Percentiles rank a stretch among this genome's conserved stretches.
Evolutionary conservation across 2,888 invertebrate species (phyloP).

Genomic region (Drosophila silvestris): DNA sequence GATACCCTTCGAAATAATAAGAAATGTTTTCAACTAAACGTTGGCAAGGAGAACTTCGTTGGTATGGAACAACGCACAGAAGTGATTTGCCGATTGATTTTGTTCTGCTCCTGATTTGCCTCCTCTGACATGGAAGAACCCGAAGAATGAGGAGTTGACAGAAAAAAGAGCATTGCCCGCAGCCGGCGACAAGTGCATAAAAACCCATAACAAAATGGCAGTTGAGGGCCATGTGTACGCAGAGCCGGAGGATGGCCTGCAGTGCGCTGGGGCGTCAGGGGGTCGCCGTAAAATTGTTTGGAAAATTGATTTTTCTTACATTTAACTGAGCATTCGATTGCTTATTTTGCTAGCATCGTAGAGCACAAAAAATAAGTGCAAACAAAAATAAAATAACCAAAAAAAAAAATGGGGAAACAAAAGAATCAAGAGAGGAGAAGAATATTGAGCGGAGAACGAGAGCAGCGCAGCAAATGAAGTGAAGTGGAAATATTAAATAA

Average conservation of each 20-base stretch:
- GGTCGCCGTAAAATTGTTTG: slow-evolving; percentile 78
- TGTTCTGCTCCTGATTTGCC: slow-evolving; percentile 67
- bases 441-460: neutral
- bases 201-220: slow-evolving; percentile 62
- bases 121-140: slow-evolving; percentile 34
- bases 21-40: slow-evolving; percentile 53
- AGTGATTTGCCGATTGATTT: slow-evolving; percentile 84
- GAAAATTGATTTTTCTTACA: slow-evolving; percentile 82
- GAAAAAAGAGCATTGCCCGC: slow-evolving; percentile 73
- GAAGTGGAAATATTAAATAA: slow-evolving; percentile 83
- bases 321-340: slow-evolving; percentile 82
- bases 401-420: slow-evolving; percentile 22
- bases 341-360: slow-evolving; percentile 72
- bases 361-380: slow-evolving; percentile 28
- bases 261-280: slow-evolving; percentile 12
- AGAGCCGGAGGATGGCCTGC: neutral
- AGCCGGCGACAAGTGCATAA: slow-evolving; percentile 82
- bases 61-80: slow-evolving; percentile 72
- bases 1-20: slow-evolving; percentile 6
- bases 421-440: neutral
- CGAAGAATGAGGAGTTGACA: slow-evolving; percentile 9
- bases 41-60: slow-evolving; percentile 45
- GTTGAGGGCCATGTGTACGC: slow-evolving; percentile 13
- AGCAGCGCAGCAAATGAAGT: slow-evolving; percentile 57
- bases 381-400: slow-evolving; percentile 27